Conservation (phyloP, 2,888 invertebrate genomes). For the Heterodera filipjevi region DNA sequence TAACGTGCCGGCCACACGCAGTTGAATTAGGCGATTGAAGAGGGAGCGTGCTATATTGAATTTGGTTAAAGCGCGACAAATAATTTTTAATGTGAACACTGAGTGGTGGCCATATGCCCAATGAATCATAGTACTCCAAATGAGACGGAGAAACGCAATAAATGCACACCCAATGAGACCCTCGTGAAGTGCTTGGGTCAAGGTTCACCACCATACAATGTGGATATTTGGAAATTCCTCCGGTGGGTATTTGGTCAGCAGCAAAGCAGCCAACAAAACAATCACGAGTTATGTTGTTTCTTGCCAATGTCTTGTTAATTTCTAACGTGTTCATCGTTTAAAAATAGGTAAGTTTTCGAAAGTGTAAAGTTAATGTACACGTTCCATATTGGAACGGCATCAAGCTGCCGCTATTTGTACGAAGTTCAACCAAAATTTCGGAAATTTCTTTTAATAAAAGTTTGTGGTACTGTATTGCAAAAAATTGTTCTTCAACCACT, state of each 20-base stretch:
- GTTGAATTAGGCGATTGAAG: conserved; percentile 12
- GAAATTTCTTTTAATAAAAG: conserved; percentile 21
- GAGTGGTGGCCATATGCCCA: conserved; percentile 20
- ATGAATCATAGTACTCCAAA: conserved; percentile 32
- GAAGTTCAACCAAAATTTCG: conserved; percentile 25
- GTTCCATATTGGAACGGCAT: conserved; percentile 28
- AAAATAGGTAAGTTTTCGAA: conserved; percentile 23
- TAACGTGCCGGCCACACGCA: conserved; percentile 22
- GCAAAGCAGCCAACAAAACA: conserved; percentile 19
- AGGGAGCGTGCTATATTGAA: neutral
- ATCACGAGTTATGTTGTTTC: neutral
- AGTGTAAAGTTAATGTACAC: conserved; percentile 28
- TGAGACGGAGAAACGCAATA: neutral
- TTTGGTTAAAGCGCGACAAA: neutral
- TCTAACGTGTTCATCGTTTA: conserved; percentile 17
- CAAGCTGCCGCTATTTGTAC: conserved; percentile 24
- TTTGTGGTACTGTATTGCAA: conserved; percentile 26
- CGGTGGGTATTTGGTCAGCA: neutral
- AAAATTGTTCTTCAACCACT: conserved; percentile 28
- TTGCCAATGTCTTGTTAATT: conserved; percentile 13
- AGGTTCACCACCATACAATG: conserved; percentile 24
- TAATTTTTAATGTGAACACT: neutral
- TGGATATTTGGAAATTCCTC: neutral
- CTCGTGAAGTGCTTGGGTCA: neutral
- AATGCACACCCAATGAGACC: conserved; percentile 29